Evolutionary conservation across 2,113 vertebrate genomes (phyloP), one percentile per base, ranked within the genome.

Genomic region (Solenodon paradoxus): DNA sequence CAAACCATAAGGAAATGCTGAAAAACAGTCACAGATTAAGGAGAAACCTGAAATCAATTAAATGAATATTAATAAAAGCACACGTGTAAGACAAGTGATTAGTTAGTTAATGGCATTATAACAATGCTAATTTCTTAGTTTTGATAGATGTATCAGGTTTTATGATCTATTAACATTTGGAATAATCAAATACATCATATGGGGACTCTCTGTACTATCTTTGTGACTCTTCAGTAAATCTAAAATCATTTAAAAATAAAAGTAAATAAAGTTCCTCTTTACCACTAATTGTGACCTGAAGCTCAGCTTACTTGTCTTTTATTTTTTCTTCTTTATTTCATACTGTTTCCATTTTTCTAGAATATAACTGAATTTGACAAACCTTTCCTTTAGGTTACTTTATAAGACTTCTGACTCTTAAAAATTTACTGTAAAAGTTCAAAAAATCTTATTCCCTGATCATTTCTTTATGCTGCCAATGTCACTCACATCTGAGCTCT

Each of bases 361-460:
- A 87, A 8, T 74, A 63, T 83, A 95, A 92, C 74, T 88, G 12
- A 12, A 82, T 84, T 94, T 91, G 75, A 92, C 75, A 96, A 96
- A 96, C 10, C 78, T 74, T 92, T 97, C 15, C 24, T 80, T 94
- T 79, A 53, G 9, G 19, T 66, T 92, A 86, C 45, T 84, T 91
- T 95, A 49, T 93, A 77, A 93, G 74, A 91, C 49, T 92, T 93
- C 40, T 90, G 86, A 84, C 82, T 96, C 92, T 86, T 63, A 87
- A 83, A 96, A 97, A 69, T 59, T 91, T 77, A 96, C 86, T 94
- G 74, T 24, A 59, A 93, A 92, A 96, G 69, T 94, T 96, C 28
- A 86, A 80, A 79, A 80, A 96, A 87, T 42, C n/a, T 42, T 97
- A 97, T 96, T 80, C 94, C 63, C 89, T 90, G 86, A 95, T 93